These are phyloP conservation scores for Linnaemya tessellans DNA, from an alignment of 2,888 invertebrate species.

Conservation along the genomic window DNA sequence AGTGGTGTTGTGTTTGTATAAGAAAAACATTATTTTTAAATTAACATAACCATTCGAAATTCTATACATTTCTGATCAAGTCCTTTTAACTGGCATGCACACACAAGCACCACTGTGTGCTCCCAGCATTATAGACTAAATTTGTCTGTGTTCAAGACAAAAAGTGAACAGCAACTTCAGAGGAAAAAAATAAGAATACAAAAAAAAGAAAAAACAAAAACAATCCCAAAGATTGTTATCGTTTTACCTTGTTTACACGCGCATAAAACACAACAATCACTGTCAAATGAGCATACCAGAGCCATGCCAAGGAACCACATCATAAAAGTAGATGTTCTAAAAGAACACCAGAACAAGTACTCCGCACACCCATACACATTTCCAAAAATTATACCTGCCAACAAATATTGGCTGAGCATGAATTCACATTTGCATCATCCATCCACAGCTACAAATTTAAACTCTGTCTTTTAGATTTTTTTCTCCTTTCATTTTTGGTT, in stretches of 20 bases:
- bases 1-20: constrained; percentile 38
- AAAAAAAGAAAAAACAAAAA: constrained; percentile 7
- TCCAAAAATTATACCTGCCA: constrained; percentile 62
- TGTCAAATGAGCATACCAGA: constrained; percentile 72
- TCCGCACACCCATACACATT: constrained; percentile 27
- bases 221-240: constrained; percentile 68
- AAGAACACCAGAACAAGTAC: constrained; percentile 19
- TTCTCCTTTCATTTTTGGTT: constrained; percentile 9
- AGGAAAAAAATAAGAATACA: too few species aligned
- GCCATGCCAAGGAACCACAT: constrained; percentile 49
- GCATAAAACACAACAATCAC: constrained; percentile 70
- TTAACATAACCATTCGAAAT: constrained; percentile 67
- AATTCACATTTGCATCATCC: constrained; percentile 55
- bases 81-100: constrained; percentile 52
- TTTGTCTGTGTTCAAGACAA: constrained; percentile 40
- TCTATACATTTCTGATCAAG: constrained; percentile 59
- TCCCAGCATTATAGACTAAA: constrained; percentile 24
- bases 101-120: constrained; percentile 16
- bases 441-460: constrained; percentile 36
- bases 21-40: constrained; percentile 63
- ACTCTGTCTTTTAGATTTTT: constrained; percentile 30
- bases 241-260: constrained; percentile 80
- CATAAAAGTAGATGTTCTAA: constrained; percentile 8
- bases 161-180: constrained; percentile 40
- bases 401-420: constrained; percentile 71